Evolutionary conservation across 2,888 invertebrate genomes (phyloP), one percentile per base, ranked within the genome.

Genomic region (Mesorhabditis spiculigera): DNA sequence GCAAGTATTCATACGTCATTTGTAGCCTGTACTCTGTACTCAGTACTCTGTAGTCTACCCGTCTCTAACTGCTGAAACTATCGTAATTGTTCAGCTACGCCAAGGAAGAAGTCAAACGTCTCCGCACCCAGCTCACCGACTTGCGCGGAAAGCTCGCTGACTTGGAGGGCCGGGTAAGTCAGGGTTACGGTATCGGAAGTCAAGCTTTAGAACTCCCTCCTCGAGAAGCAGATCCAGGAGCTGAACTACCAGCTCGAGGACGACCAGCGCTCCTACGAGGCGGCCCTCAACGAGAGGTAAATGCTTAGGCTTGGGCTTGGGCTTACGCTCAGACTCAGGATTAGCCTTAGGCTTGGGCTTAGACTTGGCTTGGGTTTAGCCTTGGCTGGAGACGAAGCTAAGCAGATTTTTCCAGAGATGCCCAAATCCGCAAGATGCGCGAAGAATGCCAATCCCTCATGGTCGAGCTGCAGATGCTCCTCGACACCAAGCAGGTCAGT

Each of bases 81-180:
- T n/a, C n/a, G n/a, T n/a, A n/a, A 41, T 13, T 10, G 1, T 58
- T 4, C 43, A 69, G 77, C 13, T 87, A 88, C 76, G 81, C 86
- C 67, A 86, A 86, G 73, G 88, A 88, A 73, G 88, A 88, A 77
- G 86, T 85, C 75, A 87, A 87, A 82, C 86, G 87, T 70, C 81
- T 88, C 63, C 82, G 86, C 61, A 86, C 83, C 41, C 86, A 86
- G 76, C 81, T 88, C 71, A 80, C 83, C 28, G 88, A 88, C 77
- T 76, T 87, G 68, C 82, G 87, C 50, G 83, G 86, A 73, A 86
- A 87, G 72, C 80, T 88, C 70, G 86, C 86, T 63, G 88, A 88
- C 72, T 79, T 88, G 66, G 88, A 88, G 77, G 86, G 87, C 71
- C 86, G 86, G 76, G 58, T 50, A n/a, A n/a, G 58, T 50, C 10